These are phyloP conservation scores for Melanotaenia boesemani DNA, from an alignment of 2,797 vertebrate species.

Conservation along the genomic window DNA sequence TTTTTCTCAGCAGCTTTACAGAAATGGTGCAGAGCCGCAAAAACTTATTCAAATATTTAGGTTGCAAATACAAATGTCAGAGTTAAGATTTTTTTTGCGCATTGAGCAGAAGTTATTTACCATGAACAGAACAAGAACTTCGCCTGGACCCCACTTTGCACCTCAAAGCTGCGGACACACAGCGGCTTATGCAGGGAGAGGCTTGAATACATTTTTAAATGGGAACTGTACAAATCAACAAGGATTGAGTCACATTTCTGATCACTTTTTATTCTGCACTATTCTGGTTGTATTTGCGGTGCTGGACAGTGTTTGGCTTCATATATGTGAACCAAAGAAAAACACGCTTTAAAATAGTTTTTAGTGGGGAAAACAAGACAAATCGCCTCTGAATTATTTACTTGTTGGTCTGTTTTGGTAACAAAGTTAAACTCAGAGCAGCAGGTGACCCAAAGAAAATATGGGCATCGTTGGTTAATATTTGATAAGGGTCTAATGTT, in stretches of 20 bases:
- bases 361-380: neutral
- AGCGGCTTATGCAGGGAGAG: no score
- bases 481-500: neutral
- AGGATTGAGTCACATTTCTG: neutral
- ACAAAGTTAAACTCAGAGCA: neutral
- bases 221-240: neutral
- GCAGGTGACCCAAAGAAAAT: neutral
- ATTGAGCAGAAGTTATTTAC: no score
- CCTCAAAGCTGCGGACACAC: neutral
- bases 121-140: no score
- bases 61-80: neutral
- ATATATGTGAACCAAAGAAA: neutral
- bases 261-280: neutral
- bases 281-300: neutral
- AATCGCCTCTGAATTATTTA: conserved; percentile 17
- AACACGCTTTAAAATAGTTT: neutral
- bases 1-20: neutral
- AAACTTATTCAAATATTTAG: neutral
- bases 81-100: neutral
- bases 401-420: neutral
- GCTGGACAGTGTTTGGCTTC: neutral
- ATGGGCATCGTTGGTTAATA: no score
- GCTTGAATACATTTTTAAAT: neutral
- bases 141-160: neutral
- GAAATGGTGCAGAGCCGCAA: neutral